A percentile compares a stretch with the other conserved stretches of the same genome.
Evolutionary conservation across 1,140 invertebrate species (phyloP).

Genomic region (Cyphomyrmex costatus): DNA sequence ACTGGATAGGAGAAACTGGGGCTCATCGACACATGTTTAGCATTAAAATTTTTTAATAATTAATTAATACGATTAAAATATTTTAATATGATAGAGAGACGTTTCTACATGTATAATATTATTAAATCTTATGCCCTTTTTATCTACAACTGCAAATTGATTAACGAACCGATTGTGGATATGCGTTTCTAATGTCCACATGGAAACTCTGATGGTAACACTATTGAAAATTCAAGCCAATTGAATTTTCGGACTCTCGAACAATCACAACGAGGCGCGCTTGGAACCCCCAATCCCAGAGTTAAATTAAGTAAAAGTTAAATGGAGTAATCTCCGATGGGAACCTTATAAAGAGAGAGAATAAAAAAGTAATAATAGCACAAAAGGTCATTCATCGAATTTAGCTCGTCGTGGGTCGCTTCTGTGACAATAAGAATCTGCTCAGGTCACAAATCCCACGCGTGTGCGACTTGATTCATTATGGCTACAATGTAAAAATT

Average conservation of each 20-base stretch:
- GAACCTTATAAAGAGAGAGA: constrained; percentile 40
- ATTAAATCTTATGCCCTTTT: background rate
- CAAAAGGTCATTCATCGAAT: constrained; percentile 48
- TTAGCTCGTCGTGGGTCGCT: background rate
- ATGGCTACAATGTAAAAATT: constrained; percentile 36
- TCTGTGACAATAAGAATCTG: constrained; percentile 50
- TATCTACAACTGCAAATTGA: background rate
- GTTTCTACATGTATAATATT: no score
- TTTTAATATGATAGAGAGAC: no score
- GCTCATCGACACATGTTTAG: no score
- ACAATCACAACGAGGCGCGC: background rate
- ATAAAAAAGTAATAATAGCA: constrained; percentile 51
- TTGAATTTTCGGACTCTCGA: background rate
- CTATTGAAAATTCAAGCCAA: constrained; percentile 30
- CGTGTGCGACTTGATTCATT: background rate
- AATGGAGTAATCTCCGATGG: constrained; percentile 3
- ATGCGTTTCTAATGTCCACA: background rate
- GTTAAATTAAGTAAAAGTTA: constrained; percentile 53
- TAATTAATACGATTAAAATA: no score
- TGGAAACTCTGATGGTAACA: background rate
- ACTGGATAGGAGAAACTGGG: no score
- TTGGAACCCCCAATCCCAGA: background rate
- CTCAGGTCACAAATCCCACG: constrained; percentile 5
- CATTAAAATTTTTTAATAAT: no score
- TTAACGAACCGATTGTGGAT: background rate